Evolutionary conservation across 64 coral and sea anemone genomes (phyloP), one percentile per base, ranked within the genome.

Genomic region (Orbicella faveolata): DNA sequence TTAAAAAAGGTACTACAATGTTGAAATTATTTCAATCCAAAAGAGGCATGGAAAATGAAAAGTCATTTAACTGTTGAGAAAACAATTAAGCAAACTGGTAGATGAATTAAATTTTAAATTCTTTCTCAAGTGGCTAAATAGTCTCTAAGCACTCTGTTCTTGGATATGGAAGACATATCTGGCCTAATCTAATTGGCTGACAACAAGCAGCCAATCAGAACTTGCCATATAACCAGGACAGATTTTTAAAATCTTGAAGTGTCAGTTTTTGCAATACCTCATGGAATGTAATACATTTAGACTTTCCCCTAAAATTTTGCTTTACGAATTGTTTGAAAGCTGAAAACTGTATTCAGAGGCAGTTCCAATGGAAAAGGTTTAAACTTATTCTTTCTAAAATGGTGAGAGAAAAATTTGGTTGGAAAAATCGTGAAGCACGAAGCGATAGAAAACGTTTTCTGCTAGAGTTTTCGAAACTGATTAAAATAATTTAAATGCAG

Each of bases 201-300:
- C 36, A 17, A 19, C n/a, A 66, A 93, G 4, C 34, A 61, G 41
- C 92, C 87, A 94, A 94, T 94, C 73, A 89, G n/a, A 76, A 21
- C 25, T 2, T 94, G 92, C 80, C 92, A 94, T 89, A 75, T 88
- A 78, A 82, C 54, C 66, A 34, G 39, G 59, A 36, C 61, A 79
- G 67, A n/a, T 68, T 84, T 89, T 94, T 39, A 84, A 94, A 94
- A 20, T 48, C 65, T 64, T 23, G 0, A n/a, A 85, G 25, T 52
- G 23, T 14, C 20, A 26, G 7, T 67, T 23, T 9, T 41, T 14
- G 20, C 12, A 85, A 48, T 23, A 67, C 13, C 33, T 67, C 0
- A 69, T n/a, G 66, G 19, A 70, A 70, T 23, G 30, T n/a, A 1
- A 0, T 39, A 36, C 48, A 44, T 36, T 35, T 21, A 52, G n/a